phyloP scores from a whole-genome alignment of 2,113 vertebrate genomes.

The Furnarius figulus region DNA sequence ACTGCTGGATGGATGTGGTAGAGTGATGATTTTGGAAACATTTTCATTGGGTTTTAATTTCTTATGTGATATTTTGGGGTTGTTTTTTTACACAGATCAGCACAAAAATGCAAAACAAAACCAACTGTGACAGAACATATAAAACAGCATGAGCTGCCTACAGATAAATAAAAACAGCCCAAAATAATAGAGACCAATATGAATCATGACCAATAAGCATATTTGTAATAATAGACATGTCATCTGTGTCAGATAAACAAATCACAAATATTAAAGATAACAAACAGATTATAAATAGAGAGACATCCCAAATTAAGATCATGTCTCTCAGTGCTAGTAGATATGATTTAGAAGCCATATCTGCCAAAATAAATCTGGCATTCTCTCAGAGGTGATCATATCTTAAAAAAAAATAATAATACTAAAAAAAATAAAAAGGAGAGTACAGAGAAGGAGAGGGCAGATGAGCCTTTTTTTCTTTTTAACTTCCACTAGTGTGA shows the following conservation, averaged over 20 bases:
- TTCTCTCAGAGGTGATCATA: not conserved
- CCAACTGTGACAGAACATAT: constrained; percentile 47
- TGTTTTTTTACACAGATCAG: constrained; percentile 41
- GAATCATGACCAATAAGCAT: constrained; percentile 46
- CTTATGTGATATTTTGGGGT: not conserved
- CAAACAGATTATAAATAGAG: constrained; percentile 12
- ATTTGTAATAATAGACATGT: constrained; percentile 57
- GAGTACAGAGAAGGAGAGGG: not conserved
- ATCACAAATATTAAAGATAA: constrained; percentile 49
- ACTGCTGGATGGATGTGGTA: not conserved
- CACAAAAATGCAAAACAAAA: constrained; percentile 52
- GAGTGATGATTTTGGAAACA: constrained; percentile 1
- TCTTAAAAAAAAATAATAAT: not conserved
- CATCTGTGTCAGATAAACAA: constrained; percentile 48
- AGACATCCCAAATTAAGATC: constrained; percentile 39
- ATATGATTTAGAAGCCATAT: constrained; percentile 25
- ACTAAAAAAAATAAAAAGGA: not conserved
- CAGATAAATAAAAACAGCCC: constrained; percentile 40
- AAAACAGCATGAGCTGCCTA: constrained; percentile 52
- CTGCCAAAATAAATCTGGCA: constrained; percentile 28
- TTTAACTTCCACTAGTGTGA: not conserved
- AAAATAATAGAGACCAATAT: constrained; percentile 23
- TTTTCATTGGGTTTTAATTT: constrained; percentile 23
- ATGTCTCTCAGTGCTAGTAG: not conserved
- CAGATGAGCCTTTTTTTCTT: not conserved